Evolutionary conservation across 2,797 vertebrate genomes (phyloP).

Genomic region (Sebastes ruberrimus): DNA sequence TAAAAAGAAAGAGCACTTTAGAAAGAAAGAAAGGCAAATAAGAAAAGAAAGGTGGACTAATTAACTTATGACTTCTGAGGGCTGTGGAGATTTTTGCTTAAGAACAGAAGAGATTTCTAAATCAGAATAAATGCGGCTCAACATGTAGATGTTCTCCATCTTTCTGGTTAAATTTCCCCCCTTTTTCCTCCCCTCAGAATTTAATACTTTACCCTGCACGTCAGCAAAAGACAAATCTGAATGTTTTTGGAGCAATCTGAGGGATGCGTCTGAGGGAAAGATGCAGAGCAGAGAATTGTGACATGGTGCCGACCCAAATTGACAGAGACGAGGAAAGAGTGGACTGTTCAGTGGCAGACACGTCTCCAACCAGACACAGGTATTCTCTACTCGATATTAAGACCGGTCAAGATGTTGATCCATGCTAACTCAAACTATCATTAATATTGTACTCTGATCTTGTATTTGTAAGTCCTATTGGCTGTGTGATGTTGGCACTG

Average conservation of each 20-base stretch:
- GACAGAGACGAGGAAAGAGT: conserved; percentile 74
- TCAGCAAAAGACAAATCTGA: conserved; percentile 43
- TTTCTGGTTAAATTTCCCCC: conserved; percentile 17
- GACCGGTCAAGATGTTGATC: conserved; percentile 38
- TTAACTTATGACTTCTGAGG: conserved; percentile 63
- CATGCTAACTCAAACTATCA: conserved; percentile 26
- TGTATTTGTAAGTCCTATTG: conserved; percentile 4
- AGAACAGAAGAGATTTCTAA: conserved; percentile 49
- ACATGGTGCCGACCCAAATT: conserved; percentile 81
- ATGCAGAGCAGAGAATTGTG: conserved; percentile 71
- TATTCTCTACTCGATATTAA: conserved; percentile 70
- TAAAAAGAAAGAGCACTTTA: conserved; percentile 11
- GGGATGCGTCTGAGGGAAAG: conserved; percentile 72
- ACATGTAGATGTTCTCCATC: conserved; percentile 58
- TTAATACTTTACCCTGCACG: conserved; percentile 6
- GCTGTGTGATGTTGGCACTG: neutral
- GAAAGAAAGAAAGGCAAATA: conserved; percentile 4
- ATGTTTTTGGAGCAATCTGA: conserved; percentile 55
- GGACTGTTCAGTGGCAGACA: conserved; percentile 72
- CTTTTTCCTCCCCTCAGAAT: neutral
- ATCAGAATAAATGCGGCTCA: conserved; percentile 48
- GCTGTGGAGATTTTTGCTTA: conserved; percentile 50
- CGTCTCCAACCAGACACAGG: conserved; percentile 73
- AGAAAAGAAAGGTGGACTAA: conserved; percentile 48
- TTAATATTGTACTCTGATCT: conserved; percentile 9